Evolutionary conservation across 2,797 vertebrate species (phyloP), one percentile per base, ranked within the genome.

Genomic region (Carcharodon carcharias): DNA sequence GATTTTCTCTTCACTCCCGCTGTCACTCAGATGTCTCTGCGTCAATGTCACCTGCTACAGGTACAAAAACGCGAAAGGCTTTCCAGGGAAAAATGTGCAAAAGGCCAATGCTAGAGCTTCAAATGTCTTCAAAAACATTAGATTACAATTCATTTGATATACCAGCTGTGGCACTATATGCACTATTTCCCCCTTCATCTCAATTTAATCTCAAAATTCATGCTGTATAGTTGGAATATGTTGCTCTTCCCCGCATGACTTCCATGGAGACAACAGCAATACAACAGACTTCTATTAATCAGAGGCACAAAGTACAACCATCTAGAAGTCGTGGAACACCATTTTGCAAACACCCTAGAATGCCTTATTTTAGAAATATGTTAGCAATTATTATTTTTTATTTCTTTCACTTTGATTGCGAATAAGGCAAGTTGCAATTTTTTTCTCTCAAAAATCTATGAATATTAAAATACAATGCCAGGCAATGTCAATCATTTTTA

Each of bases 11-110:
- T 97, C 97, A 89, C 98, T 98, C 99, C 98, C 97, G 98, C 98
- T 99, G 99, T 98, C 98, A 98, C 98, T 98, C 98, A 98, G 97
- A 98, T 98, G 98, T 98, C 98, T 98, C 97, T 98, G 98, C 97
- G 98, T 98, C 97, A 97, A 97, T 98, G 98, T 98, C 98, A 99
- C 99, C 98, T 99, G 98, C 98, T 98, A 98, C 98, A 98, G 98
- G 98, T 99, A 98, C 97, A 97, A 58, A 71, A 50, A 50, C 40
- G 16, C 50, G 31, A 40, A 96, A 45, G 54, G 63, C 35, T 91
- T 67, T 67, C 96, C 63, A 87, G 45, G 16, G 28, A 18, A 73
- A 77, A 95, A 77, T 56, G 67, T 95, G 50, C 69, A 71, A 95
- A 45, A 95, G 54, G 69, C 94, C 50, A 95, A 95, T 73, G 45